A percentile compares a stretch with the other conserved stretches of the same genome.
Conservation (phyloP, 1,140 invertebrate species). For the Bombus breviceps region DNA sequence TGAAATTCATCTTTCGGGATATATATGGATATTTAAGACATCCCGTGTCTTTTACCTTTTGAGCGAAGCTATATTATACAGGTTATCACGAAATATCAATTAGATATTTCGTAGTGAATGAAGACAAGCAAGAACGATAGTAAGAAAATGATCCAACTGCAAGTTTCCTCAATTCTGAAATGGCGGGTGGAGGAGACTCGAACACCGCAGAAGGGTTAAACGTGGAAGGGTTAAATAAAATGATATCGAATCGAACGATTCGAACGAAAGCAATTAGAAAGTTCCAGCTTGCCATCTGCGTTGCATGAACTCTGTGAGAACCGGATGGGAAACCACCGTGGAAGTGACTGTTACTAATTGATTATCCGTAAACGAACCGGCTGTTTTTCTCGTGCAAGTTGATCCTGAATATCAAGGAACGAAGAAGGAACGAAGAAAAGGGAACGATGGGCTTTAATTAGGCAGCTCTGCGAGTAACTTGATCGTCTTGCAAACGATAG, state of each 20-base stretch:
- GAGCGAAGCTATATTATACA: not conserved
- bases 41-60: not conserved
- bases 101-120: not conserved
- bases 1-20: not conserved
- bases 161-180: not conserved
- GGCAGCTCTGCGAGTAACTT: not conserved
- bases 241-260: not conserved
- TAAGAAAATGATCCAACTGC: not conserved
- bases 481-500: not conserved
- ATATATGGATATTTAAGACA: not conserved
- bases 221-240: not conserved
- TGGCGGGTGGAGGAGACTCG: too few relatives aligned
- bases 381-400: not conserved
- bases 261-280: slow-evolving; percentile 31
- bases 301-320: not conserved
- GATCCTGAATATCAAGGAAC: slow-evolving; percentile 8
- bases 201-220: too few relatives aligned
- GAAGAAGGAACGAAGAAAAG: not conserved
- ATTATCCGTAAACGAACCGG: slow-evolving; percentile 19
- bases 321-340: not conserved
- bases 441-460: not conserved
- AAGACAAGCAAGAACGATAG: not conserved
- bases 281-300: not conserved
- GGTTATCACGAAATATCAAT: not conserved
- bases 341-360: not conserved